Evolutionary conservation across 1,140 invertebrate genomes (phyloP), one percentile per base, ranked within the genome.

Genomic region (Brachionus rubens): DNA sequence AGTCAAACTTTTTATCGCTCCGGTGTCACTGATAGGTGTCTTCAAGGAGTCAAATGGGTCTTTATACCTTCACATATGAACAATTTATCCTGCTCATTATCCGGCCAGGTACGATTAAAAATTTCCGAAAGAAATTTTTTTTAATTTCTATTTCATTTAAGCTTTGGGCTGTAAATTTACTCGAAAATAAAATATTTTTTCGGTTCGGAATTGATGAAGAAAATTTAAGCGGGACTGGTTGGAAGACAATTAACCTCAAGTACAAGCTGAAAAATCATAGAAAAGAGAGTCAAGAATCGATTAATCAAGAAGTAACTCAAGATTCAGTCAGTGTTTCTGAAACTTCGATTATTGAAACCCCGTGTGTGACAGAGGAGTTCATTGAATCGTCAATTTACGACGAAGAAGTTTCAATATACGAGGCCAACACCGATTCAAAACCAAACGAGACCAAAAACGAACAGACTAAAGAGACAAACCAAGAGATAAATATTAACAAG

Each of bases 141-240:
- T 12, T 5, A 19, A 26, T 50, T 50, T 50, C 16, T 33, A 41
- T 19, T 28, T 72, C n/a, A 24, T 33, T 7, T 7, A 28, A 72
- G 68, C n/a, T 72, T 21, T 30, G 46, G 28, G 26, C 50, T 33
- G 9, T 72, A 12, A 52, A 72, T n/a, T 50, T 41, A 41, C 28
- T 12, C 21, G 68, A 72, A 5, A 72, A 72, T n/a, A 40, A 24
- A 19, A 54, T 72, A 3, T 72, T 40, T 40, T 33, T 72, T 46
- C 43, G 68, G 10, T 28, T 33, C 16, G 68, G 68, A 36, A 72
- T 72, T 21, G 68, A 72, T 26, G 9, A 72, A 30, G 68, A 72
- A 50, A 72, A 72, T 21, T 26, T 48, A 48, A 72, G 68, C 7
- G 68, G 68, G 9, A 48, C 30, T 1, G 33, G 43, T 10, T 72